Conservation (phyloP, 2,797 vertebrate genomes). For the Acestrorhynchus altus region DNA sequence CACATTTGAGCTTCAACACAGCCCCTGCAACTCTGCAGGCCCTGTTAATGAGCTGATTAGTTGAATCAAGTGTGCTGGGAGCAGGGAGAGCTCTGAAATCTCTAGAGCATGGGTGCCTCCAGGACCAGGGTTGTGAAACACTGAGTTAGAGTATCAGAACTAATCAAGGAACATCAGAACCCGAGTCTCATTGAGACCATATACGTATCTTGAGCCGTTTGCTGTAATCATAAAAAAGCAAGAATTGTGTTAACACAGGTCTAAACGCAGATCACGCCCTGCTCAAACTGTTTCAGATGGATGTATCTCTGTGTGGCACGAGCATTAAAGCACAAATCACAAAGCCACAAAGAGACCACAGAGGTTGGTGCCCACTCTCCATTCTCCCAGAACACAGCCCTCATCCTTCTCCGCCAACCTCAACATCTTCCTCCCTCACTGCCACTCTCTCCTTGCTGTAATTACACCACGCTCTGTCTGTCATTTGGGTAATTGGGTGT, state of each 20-base stretch:
- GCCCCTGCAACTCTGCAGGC: too few species aligned
- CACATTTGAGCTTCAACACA: too few species aligned
- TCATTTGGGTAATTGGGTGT: neutral
- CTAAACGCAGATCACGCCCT: neutral
- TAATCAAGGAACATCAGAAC: too few species aligned
- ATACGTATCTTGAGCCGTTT: too few species aligned
- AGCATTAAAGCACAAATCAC: slow-evolving; percentile 1
- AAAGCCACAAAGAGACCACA: neutral
- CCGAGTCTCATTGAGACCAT: too few species aligned
- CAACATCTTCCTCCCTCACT: neutral
- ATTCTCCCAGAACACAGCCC: neutral
- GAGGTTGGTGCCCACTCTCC: slow-evolving; percentile 6
- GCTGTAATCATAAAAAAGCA: neutral
- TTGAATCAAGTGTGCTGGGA: too few species aligned
- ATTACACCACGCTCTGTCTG: neutral
- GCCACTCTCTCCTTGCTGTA: neutral
- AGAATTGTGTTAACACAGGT: neutral
- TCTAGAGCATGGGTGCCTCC: too few species aligned
- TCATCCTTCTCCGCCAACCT: neutral
- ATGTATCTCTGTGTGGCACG: neutral
- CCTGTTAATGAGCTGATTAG: too few species aligned
- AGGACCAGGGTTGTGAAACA: too few species aligned
- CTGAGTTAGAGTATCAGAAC: too few species aligned
- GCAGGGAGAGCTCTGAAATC: too few species aligned
- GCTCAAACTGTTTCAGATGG: neutral